These are phyloP conservation scores for Trissolcus basalis DNA, from an alignment of 1,140 invertebrate species.

Conservation along the genomic window DNA sequence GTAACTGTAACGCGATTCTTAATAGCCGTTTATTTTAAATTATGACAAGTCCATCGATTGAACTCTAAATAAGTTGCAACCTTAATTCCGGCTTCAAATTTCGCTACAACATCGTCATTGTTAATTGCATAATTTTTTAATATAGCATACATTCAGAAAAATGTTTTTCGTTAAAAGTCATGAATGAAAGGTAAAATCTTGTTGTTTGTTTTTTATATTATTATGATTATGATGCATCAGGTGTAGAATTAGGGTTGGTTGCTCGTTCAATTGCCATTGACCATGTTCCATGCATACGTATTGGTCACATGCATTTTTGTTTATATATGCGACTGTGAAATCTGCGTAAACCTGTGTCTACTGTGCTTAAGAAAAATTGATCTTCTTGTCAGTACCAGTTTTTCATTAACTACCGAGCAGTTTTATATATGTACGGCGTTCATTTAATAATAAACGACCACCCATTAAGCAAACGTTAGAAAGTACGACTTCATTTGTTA, in stretches of 20 bases:
- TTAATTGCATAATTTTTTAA: no score
- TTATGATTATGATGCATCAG: no score
- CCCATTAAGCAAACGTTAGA: slow-evolving; percentile 22
- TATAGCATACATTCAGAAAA: no score
- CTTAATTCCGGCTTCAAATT: neutral
- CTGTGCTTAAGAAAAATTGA: slow-evolving; percentile 33
- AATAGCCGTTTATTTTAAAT: neutral
- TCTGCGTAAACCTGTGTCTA: slow-evolving; percentile 15
- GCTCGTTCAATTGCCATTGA: slow-evolving; percentile 52
- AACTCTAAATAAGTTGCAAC: neutral
- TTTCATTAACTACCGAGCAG: slow-evolving; percentile 13
- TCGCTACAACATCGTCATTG: no score
- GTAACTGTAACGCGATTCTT: slow-evolving; percentile 13
- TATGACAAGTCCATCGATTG: neutral
- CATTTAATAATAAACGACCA: slow-evolving; percentile 22
- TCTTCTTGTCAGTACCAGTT: slow-evolving; percentile 30
- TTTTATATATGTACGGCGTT: slow-evolving; percentile 13
- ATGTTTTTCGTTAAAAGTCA: no score
- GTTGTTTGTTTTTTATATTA: no score
- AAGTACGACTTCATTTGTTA: slow-evolving; percentile 31
- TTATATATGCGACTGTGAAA: slow-evolving; percentile 15
- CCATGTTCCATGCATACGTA: slow-evolving; percentile 23
- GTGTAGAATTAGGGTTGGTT: no score
- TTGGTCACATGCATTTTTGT: slow-evolving; percentile 24
- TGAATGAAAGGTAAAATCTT: no score